phyloP scores from a whole-genome alignment of 2,113 vertebrate species.

The Puffinus mauretanicus region DNA sequence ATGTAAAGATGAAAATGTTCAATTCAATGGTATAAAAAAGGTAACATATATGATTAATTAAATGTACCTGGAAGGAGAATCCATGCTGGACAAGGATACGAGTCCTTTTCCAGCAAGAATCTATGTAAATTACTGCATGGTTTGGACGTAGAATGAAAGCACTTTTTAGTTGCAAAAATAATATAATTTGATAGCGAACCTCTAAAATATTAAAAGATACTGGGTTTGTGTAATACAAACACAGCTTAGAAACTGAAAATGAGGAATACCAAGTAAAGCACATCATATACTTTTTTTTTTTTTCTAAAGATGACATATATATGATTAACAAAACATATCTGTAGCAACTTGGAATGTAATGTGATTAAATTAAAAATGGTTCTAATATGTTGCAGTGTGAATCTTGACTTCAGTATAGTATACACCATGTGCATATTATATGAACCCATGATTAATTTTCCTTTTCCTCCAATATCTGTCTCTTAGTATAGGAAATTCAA shows the following conservation, averaged over 20 bases:
- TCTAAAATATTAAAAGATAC: not conserved
- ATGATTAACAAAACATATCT: not conserved
- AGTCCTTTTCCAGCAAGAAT: not conserved
- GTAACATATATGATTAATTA: conserved; percentile 17
- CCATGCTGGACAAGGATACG: not conserved
- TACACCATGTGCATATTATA: not conserved
- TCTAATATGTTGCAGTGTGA: not conserved
- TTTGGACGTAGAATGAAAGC: not conserved
- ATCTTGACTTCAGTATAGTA: not conserved
- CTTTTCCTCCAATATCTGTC: not conserved
- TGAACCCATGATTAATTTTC: not conserved
- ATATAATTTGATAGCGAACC: not conserved
- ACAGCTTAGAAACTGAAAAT: not conserved
- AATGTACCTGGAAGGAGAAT: not conserved
- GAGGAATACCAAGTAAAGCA: not conserved
- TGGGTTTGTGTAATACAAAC: not conserved
- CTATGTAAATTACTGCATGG: not conserved
- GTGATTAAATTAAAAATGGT: not conserved
- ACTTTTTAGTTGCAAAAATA: not conserved
- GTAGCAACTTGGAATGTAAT: not conserved
- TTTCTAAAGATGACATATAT: not conserved
- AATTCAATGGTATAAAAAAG: not conserved
- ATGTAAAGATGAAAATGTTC: not conserved
- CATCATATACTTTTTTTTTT: not conserved
- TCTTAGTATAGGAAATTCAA: not conserved